These are phyloP conservation scores for Eonycteris spelaea DNA, from an alignment of 2,113 vertebrate species.

Conservation along the genomic window DNA sequence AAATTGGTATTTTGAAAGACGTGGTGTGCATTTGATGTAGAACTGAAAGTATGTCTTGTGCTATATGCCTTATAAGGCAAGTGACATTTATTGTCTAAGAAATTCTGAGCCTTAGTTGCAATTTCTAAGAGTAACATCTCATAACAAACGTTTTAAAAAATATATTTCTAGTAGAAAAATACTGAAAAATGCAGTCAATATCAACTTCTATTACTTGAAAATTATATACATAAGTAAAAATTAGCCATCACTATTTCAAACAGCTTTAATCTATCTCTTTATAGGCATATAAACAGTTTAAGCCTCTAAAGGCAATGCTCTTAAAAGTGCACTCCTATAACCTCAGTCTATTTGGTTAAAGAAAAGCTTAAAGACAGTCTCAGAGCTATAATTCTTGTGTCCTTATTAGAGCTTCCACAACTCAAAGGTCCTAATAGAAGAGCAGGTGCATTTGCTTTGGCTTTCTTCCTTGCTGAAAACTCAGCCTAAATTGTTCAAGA, in stretches of 20 bases:
- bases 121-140: background rate
- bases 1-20: conserved; percentile 27
- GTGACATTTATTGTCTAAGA: conserved; percentile 14
- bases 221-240: background rate
- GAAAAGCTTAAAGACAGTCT: background rate
- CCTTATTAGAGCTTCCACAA: background rate
- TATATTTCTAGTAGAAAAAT: background rate
- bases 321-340: background rate
- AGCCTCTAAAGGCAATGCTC: background rate
- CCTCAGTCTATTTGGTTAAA: background rate
- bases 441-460: background rate
- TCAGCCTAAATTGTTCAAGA: background rate
- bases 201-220: background rate
- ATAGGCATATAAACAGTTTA: background rate
- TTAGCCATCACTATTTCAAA: background rate
- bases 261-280: background rate
- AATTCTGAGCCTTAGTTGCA: background rate
- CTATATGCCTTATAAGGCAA: background rate
- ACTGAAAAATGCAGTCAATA: background rate
- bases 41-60: background rate
- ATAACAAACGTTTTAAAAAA: background rate
- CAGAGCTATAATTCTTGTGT: background rate
- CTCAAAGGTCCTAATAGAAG: background rate
- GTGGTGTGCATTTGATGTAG: background rate
- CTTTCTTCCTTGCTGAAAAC: background rate